Evolutionary conservation across 2,888 invertebrate genomes (phyloP).

Genomic region (Torymus texanus): DNA sequence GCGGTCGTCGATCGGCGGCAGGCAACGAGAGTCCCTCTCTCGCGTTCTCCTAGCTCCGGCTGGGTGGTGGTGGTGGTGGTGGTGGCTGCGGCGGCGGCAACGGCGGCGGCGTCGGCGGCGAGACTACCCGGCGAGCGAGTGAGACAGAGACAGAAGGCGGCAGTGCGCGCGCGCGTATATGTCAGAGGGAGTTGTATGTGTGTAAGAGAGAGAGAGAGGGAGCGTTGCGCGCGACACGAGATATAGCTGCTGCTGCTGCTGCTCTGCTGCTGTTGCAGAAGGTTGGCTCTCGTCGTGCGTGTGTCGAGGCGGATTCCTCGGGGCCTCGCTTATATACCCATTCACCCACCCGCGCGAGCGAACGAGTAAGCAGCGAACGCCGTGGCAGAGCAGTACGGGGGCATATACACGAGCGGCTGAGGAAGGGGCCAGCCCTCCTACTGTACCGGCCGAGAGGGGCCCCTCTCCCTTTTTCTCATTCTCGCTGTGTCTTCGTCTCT

Average conservation of each 20-base stretch:
- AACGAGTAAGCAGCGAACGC: conserved; percentile 12
- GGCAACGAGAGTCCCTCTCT: conserved; percentile 38
- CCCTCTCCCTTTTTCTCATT: conserved; percentile 23
- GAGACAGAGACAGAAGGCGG: background rate
- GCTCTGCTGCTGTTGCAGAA: conserved; percentile 59
- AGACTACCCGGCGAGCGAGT: background rate
- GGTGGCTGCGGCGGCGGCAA: background rate
- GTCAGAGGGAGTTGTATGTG: conserved; percentile 5
- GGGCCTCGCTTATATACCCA: conserved; percentile 73
- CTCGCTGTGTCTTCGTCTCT: conserved; percentile 2
- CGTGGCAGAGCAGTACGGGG: background rate
- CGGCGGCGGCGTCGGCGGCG: conserved; percentile 14
- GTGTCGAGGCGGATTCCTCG: conserved; percentile 72
- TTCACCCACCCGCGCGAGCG: conserved; percentile 64
- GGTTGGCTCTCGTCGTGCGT: conserved; percentile 69
- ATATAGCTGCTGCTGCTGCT: conserved; percentile 39
- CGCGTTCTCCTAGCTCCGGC: background rate
- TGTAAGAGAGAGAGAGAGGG: conserved; percentile 8
- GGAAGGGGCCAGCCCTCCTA: conserved; percentile 34
- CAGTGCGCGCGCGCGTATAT: conserved; percentile 12
- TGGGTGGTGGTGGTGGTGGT: conserved; percentile 13
- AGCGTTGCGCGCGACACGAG: background rate
- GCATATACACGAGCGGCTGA: background rate
- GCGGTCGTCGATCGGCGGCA: conserved; percentile 47
- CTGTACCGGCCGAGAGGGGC: conserved; percentile 45